Evolutionary conservation across 2,888 invertebrate genomes (phyloP).

Genomic region (Mesorhabditis belari): DNA sequence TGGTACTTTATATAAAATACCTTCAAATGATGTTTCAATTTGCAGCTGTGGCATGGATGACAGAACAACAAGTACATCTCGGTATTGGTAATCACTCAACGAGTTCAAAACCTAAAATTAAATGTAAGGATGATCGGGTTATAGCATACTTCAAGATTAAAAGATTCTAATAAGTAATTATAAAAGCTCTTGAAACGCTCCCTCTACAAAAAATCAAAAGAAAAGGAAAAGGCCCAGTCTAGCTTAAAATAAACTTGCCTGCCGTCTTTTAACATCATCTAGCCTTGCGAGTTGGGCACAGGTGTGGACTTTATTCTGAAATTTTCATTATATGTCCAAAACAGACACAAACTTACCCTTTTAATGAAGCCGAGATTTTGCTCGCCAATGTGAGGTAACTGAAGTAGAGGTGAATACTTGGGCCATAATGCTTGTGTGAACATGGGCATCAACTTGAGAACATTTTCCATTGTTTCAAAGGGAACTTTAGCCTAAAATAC

Average conservation of each 20-base stretch:
- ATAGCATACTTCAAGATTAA: no score
- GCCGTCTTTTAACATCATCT: constrained; percentile 79
- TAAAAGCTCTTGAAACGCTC: no score
- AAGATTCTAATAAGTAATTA: no score
- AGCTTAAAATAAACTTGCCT: no score
- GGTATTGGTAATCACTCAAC: constrained; percentile 80
- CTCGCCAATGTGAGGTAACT: constrained; percentile 62
- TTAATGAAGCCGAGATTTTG: constrained; percentile 70
- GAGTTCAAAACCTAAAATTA: constrained; percentile 75
- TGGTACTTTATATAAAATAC: constrained; percentile 57
- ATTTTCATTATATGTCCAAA: neutral
- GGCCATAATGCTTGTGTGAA: constrained; percentile 94
- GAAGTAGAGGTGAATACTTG: constrained; percentile 82
- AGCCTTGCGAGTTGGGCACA: constrained; percentile 83
- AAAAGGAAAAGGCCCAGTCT: no score
- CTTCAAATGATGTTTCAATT: constrained; percentile 86
- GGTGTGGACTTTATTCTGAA: constrained; percentile 65
- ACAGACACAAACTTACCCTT: constrained; percentile 59
- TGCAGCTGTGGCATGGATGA: constrained; percentile 86
- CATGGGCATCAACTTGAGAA: constrained; percentile 75
- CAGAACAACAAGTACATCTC: constrained; percentile 83
- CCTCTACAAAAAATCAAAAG: no score
- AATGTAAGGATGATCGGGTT: no score
- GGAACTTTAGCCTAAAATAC: constrained; percentile 58
- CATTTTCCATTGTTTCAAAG: constrained; percentile 34